phyloP scores from a whole-genome alignment of 2,797 vertebrate species.

The Scleropages formosus region DNA sequence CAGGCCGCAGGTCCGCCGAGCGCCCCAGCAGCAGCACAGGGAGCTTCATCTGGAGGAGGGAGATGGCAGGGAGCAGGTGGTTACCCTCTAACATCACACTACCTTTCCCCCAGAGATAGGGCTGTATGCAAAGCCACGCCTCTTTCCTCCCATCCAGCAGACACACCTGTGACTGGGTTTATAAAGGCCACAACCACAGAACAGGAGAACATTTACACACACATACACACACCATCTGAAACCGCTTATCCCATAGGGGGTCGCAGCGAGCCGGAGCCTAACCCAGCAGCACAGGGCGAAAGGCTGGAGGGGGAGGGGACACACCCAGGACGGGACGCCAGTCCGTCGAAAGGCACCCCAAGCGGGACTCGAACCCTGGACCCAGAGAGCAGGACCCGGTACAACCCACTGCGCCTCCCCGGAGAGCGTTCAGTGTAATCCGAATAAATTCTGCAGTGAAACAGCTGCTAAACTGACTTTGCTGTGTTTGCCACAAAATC shows the following conservation, averaged over 20 bases:
- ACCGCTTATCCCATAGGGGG: too few species aligned
- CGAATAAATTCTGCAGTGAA: not conserved
- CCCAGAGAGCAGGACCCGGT: too few species aligned
- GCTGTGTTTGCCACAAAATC: not conserved
- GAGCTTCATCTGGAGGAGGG: slow-evolving; percentile 75
- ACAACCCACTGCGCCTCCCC: too few species aligned
- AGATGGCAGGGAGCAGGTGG: not conserved
- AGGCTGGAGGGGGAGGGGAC: too few species aligned
- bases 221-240: too few species aligned
- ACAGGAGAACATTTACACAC: not conserved
- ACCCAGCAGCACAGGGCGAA: too few species aligned
- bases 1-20: slow-evolving; percentile 87
- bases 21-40: slow-evolving; percentile 86
- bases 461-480: slow-evolving; percentile 1
- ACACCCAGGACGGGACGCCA: too few species aligned
- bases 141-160: not conserved
- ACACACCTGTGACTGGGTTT: too few species aligned
- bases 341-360: too few species aligned
- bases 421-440: not conserved
- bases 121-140: too few species aligned
- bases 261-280: too few species aligned
- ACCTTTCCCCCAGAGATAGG: not conserved
- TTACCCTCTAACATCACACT: not conserved
- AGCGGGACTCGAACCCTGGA: too few species aligned
- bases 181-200: not conserved